Conservation (phyloP, 1,140 invertebrate species). For the Ostrea edulis region DNA sequence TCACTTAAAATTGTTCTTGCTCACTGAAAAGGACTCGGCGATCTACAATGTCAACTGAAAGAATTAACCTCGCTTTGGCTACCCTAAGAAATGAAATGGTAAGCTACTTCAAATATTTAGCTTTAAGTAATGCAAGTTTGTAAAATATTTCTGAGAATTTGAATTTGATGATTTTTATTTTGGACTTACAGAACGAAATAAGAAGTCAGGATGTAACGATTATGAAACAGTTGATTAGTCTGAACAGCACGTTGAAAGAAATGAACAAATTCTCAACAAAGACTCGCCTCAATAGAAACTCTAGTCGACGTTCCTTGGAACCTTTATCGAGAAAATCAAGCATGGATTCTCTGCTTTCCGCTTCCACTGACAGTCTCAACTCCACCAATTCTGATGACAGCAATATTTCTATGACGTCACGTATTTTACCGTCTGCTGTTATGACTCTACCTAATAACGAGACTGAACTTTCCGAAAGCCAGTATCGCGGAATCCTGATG, state of each 20-base stretch:
- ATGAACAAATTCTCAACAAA: neutral
- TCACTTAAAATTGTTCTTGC: neutral
- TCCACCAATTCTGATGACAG: constrained; percentile 16
- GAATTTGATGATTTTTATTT: neutral
- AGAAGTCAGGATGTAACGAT: constrained; percentile 56
- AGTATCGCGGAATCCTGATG: constrained; percentile 25
- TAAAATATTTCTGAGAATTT: neutral
- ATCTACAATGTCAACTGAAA: constrained; percentile 6
- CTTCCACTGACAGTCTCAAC: constrained; percentile 6
- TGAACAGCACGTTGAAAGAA: constrained; percentile 34
- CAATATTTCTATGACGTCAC: neutral
- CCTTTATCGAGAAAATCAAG: neutral
- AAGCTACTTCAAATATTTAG: neutral
- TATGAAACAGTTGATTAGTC: constrained; percentile 54
- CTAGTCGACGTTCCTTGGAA: neutral
- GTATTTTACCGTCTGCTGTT: neutral
- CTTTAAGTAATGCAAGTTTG: neutral
- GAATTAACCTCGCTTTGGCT: constrained; percentile 19
- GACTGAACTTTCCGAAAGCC: neutral
- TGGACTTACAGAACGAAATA: constrained; percentile 52
- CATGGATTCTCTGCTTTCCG: neutral
- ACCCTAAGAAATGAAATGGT: constrained; percentile 34
- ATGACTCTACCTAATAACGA: constrained; percentile 14
- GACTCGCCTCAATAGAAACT: neutral
- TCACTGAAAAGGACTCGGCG: neutral